These are phyloP conservation scores for Eupeodes corollae DNA, from an alignment of 1,140 invertebrate genomes.

Conservation along the genomic window DNA sequence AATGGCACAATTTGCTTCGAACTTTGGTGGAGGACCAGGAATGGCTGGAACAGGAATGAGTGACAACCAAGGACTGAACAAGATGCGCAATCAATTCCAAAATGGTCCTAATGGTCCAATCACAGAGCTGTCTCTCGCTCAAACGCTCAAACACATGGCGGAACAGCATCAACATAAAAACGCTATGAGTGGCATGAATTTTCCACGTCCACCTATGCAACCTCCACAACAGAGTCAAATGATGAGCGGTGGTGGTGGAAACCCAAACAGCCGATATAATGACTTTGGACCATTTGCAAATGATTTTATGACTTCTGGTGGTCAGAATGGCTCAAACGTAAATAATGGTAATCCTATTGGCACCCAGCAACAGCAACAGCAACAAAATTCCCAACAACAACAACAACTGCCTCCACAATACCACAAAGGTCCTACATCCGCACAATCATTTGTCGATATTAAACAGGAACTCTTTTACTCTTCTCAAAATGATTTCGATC, in stretches of 20 bases:
- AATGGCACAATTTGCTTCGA: constrained; percentile 11
- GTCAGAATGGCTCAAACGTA: constrained; percentile 13
- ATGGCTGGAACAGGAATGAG: constrained; percentile 16
- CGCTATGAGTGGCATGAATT: constrained; percentile 44
- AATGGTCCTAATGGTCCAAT: constrained; percentile 32
- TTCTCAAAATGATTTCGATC: constrained; percentile 36
- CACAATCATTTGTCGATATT: constrained; percentile 29
- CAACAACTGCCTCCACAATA: constrained; percentile 33
- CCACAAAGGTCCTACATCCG: constrained; percentile 22
- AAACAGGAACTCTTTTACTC: constrained; percentile 37
- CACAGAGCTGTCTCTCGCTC: constrained; percentile 71
- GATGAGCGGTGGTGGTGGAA: constrained; percentile 14
- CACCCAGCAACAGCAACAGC: constrained; percentile 13
- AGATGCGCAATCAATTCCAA: constrained; percentile 29
- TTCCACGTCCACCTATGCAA: constrained; percentile 31
- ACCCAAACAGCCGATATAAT: constrained; percentile 21
- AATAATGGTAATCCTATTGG: constrained; percentile 16
- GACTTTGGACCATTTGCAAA: constrained; percentile 25
- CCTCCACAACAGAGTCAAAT: constrained; percentile 21
- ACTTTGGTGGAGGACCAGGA: constrained; percentile 15
- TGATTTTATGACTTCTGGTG: constrained; percentile 2
- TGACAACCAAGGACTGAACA: constrained; percentile 18
- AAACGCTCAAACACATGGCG: constrained; percentile 91
- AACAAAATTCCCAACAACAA: constrained; percentile 21
- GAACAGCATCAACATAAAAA: constrained; percentile 88